A percentile compares a stretch with the other conserved stretches of the same genome.
These are phyloP conservation scores for Drosophila greeni DNA, from an alignment of 2,888 invertebrate species.

Conservation along the genomic window DNA sequence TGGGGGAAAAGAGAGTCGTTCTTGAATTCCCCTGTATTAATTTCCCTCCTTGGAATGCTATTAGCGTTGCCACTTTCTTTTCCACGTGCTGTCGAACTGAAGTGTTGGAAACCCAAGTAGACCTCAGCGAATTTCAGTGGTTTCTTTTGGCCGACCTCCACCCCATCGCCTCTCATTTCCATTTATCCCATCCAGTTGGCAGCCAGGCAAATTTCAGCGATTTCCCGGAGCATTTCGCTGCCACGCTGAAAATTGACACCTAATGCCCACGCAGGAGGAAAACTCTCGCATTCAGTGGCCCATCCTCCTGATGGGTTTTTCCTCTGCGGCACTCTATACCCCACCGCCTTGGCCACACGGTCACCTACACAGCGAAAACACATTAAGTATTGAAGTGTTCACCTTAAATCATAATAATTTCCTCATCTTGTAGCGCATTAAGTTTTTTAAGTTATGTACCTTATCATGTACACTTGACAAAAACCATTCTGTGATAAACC, in stretches of 20 bases:
- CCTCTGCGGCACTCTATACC: neutral
- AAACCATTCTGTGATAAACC: too few relatives aligned
- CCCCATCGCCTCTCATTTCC: neutral
- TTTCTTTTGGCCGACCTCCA: conserved; percentile 14
- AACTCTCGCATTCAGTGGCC: conserved; percentile 26
- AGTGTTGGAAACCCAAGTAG: conserved; percentile 35
- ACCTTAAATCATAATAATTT: neutral
- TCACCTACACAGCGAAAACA: conserved; percentile 1
- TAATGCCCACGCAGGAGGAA: conserved; percentile 49
- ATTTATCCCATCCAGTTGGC: conserved; percentile 23
- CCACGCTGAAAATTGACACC: conserved; percentile 62
- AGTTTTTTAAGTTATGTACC: neutral
- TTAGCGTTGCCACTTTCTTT: conserved; percentile 25
- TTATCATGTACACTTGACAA: neutral
- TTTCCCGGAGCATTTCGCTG: conserved; percentile 51
- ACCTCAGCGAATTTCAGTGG: conserved; percentile 29
- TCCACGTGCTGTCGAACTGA: conserved; percentile 19
- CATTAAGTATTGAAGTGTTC: neutral
- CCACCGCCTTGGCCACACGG: neutral
- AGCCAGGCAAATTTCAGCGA: conserved; percentile 47
- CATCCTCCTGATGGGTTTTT: conserved; percentile 19
- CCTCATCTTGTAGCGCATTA: neutral
- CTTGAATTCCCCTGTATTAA: conserved; percentile 7
- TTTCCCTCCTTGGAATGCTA: conserved; percentile 14
- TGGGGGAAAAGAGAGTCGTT: neutral